A percentile compares a stretch with the other conserved stretches of the same genome.
Evolutionary conservation across 2,113 vertebrate species (phyloP).

Genomic region (Craseonycteris thonglongyai): DNA sequence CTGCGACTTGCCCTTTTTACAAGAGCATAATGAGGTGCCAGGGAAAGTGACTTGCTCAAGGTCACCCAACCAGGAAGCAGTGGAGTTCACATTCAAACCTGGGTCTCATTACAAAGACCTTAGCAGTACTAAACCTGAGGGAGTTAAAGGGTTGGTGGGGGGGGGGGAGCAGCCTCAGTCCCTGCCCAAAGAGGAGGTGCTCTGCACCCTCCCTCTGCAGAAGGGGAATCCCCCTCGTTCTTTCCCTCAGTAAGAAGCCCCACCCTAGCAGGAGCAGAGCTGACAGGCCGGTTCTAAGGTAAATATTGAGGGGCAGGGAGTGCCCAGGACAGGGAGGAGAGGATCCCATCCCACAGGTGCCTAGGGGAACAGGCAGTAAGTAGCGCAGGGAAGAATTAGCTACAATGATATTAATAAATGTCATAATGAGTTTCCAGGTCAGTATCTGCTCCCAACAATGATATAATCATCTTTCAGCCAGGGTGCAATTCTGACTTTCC

Average conservation of each 20-base stretch:
- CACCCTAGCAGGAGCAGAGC: neutral
- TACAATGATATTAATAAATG: slow-evolving; percentile 59
- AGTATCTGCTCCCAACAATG: slow-evolving; percentile 53
- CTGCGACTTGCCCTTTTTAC: neutral
- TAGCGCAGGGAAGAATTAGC: slow-evolving; percentile 43
- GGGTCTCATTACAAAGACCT: neutral
- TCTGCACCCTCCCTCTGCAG: neutral
- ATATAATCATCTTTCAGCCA: slow-evolving; percentile 43
- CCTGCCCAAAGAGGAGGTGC: neutral
- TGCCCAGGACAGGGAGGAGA: neutral
- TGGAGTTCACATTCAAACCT: neutral
- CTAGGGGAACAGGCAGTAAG: neutral
- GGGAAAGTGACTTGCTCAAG: slow-evolving; percentile 49
- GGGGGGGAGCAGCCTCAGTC: neutral
- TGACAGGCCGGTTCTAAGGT: slow-evolving; percentile 65
- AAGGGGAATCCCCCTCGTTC: neutral
- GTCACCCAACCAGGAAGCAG: slow-evolving; percentile 39
- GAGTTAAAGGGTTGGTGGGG: neutral
- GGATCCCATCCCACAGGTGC: neutral
- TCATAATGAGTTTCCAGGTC: slow-evolving; percentile 48
- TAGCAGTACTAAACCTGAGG: neutral
- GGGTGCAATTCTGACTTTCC: slow-evolving; percentile 22
- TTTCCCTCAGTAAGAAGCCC: neutral
- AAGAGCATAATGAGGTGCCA: neutral
- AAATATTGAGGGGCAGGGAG: slow-evolving; percentile 59